Evolutionary conservation across 2,888 invertebrate species (phyloP).

Genomic region (Drosophila anceps): DNA sequence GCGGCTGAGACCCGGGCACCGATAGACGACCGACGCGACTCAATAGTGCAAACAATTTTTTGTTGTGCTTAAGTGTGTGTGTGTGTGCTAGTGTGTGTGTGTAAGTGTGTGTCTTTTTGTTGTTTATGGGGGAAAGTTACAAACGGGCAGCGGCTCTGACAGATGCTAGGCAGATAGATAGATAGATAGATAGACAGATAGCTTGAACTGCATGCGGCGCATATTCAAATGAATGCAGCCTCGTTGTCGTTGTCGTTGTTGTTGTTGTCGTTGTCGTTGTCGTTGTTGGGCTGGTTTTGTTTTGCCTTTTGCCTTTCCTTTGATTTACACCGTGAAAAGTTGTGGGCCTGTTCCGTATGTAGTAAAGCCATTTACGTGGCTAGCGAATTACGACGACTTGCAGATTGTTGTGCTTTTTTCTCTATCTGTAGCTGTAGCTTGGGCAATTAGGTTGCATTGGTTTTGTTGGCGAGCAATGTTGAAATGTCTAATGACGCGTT

Average conservation of each 20-base stretch:
- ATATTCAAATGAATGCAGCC: conserved; percentile 79
- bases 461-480: conserved; percentile 53
- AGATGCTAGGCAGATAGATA: conserved; percentile 76
- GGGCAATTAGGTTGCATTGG: conserved; percentile 64
- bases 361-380: conserved; percentile 37
- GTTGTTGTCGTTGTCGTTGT: neutral
- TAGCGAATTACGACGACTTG: conserved; percentile 32
- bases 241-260: conserved; percentile 4
- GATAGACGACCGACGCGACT: conserved; percentile 6
- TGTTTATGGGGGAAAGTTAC: conserved; percentile 80
- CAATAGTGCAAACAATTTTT: conserved; percentile 67
- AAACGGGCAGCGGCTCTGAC: conserved; percentile 66
- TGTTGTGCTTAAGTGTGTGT: conserved; percentile 22
- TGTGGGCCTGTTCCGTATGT: conserved; percentile 38
- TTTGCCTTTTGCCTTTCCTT: conserved; percentile 71
- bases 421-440: conserved; percentile 19
- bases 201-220: conserved; percentile 57
- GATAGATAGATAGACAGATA: conserved; percentile 61
- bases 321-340: conserved; percentile 73
- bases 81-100: conserved; percentile 11
- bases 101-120: conserved; percentile 50
- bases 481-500: conserved; percentile 58
- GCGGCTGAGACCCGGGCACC: conserved; percentile 33
- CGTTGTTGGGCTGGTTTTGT: conserved; percentile 64
- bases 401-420: conserved; percentile 17